phyloP scores from a whole-genome alignment of 2,113 vertebrate genomes.

The Heterochromis multidens region DNA sequence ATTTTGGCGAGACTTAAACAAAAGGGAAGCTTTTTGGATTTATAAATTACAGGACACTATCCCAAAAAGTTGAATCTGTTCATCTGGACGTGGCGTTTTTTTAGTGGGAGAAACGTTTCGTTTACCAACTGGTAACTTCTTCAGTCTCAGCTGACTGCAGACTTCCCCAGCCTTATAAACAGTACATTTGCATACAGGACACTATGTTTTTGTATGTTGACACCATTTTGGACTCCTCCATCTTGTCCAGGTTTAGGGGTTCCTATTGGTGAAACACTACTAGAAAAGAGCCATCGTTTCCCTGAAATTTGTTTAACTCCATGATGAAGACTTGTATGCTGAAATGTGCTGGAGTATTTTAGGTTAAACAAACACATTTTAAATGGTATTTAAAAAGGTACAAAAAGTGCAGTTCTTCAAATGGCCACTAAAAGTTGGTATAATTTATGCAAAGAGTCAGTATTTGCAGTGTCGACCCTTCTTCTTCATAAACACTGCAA shows the following conservation, averaged over 20 bases:
- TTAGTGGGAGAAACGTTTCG: too few species aligned
- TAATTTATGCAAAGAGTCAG: not conserved
- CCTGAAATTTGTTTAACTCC: not conserved
- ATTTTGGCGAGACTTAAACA: not conserved
- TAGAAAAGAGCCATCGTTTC: too few species aligned
- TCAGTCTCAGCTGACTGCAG: too few species aligned
- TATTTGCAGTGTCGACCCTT: fast-evolving
- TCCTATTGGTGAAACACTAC: not conserved
- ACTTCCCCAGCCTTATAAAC: too few species aligned
- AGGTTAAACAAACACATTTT: not conserved
- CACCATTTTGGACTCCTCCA: not conserved
- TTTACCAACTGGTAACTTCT: too few species aligned
- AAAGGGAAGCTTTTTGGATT: not conserved
- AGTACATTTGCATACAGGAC: too few species aligned
- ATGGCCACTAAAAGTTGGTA: not conserved
- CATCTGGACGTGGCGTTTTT: too few species aligned
- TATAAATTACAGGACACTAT: not conserved
- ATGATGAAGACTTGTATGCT: not conserved
- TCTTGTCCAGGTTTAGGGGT: not conserved
- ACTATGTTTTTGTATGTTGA: not conserved
- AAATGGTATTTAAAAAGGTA: not conserved
- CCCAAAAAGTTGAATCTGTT: too few species aligned
- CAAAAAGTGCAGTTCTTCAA: not conserved
- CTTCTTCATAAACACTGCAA: not conserved
- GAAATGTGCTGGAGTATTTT: not conserved